phyloP scores from a whole-genome alignment of 64 coral and sea anemone genomes.

The Montipora cactus region DNA sequence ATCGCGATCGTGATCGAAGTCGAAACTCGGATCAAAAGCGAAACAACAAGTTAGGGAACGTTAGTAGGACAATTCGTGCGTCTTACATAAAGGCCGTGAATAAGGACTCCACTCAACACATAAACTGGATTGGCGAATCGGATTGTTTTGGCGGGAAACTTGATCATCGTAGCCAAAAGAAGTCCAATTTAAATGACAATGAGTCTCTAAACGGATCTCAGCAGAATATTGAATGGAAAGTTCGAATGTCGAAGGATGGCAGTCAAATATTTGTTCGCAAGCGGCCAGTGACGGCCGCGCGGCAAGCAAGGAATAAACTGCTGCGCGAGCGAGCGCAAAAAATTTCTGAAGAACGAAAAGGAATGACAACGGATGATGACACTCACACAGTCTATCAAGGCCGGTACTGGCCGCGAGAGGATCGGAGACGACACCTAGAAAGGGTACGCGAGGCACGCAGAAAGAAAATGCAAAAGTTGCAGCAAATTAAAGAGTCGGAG shows the following conservation, averaged over 20 bases:
- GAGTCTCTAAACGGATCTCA: slow-evolving; percentile 62
- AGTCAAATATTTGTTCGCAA: slow-evolving; percentile 92
- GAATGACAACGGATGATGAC: slow-evolving; percentile 96
- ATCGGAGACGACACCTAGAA: slow-evolving; percentile 84
- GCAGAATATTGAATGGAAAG: slow-evolving; percentile 92
- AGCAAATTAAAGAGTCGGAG: slow-evolving; percentile 65
- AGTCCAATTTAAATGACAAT: slow-evolving; percentile 57
- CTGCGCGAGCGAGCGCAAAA: slow-evolving; percentile 95
- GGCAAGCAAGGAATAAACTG: slow-evolving; percentile 85
- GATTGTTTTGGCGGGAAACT: slow-evolving; percentile 59
- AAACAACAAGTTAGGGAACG: slow-evolving; percentile 76
- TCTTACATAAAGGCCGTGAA: slow-evolving; percentile 89
- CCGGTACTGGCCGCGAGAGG: slow-evolving; percentile 94
- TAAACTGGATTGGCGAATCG: slow-evolving; percentile 77
- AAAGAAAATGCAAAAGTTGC: slow-evolving; percentile 88
- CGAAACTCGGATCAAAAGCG: slow-evolving; percentile 82
- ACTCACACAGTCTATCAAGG: slow-evolving; percentile 96
- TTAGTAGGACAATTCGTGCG: slow-evolving; percentile 91
- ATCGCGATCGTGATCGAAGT: slow-evolving; percentile 64
- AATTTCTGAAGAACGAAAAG: slow-evolving; percentile 92
- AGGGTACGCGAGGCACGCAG: slow-evolving; percentile 87
- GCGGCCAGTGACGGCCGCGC: slow-evolving; percentile 60
- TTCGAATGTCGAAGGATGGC: slow-evolving; percentile 85
- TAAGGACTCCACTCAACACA: slow-evolving; percentile 84
- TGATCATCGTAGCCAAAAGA: slow-evolving; percentile 69